Evolutionary conservation across 2,797 vertebrate genomes (phyloP), one percentile per base, ranked within the genome.

Genomic region (Xenentodon cancila): DNA sequence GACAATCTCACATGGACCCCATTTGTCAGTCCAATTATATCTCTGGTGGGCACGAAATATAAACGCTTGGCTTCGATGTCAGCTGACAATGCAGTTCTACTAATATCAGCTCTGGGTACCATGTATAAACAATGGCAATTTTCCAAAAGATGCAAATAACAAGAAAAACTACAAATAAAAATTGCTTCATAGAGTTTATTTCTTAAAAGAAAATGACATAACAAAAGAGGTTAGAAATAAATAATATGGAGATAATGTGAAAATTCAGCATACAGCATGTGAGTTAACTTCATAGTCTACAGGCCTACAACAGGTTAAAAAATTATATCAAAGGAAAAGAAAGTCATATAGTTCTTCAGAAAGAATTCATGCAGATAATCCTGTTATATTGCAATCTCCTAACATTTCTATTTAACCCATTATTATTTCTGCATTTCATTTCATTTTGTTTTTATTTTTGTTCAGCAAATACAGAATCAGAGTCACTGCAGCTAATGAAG

Each of bases 111-210:
- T 21, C 20, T 22, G 19, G 21, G 5, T 48, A 8, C 37, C 8
- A 22, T 19, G 12, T 21, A 48, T 12, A 47, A 45, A 43, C 50
- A 6, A 19, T 2, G 15, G 8, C 9, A 20, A 27, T 42, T 37
- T 59, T 17, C 16, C 45, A 42, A 1, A 0, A 27, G 9, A 13
- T 43, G 59, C 21, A 54, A 67, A 66, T 3, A 54, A 27, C 0
- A 21, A 42, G 12, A 37, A 21, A 2, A 30, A 27, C 11, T 1
- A 8, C 3, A 30, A 13, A 4, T 32, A 46, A 40, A 37, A 15
- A 40, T 40, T 87, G 87, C 84, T 83, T 86, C 72, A 77, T 84
- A 76, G 75, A 17, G 11, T 77, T 89, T 85, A 85, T 66, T 90
- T 80, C 20, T 79, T 56, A 58, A 73, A 70, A 62, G 37, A 59